phyloP scores from a whole-genome alignment of 1,140 invertebrate genomes.

The Hyphantria cunea region DNA sequence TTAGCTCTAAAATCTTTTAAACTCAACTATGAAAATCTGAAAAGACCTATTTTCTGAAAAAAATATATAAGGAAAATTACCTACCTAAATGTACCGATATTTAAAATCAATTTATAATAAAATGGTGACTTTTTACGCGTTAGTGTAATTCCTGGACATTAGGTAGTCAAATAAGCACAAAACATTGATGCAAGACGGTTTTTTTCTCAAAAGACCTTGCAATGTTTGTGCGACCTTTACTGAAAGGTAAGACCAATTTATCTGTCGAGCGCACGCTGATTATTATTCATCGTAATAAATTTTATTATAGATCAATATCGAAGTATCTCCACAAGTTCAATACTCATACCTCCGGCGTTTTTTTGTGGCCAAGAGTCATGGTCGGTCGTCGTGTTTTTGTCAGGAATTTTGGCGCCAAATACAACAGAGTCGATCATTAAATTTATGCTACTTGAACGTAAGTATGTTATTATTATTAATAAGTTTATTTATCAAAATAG shows the following conservation, averaged over 20 bases:
- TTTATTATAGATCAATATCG: slow-evolving; percentile 14
- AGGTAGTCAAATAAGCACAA: slow-evolving; percentile 10
- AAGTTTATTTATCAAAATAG: no score
- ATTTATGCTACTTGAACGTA: slow-evolving; percentile 12
- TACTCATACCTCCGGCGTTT: slow-evolving; percentile 37
- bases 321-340: slow-evolving; percentile 22
- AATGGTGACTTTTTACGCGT: slow-evolving; percentile 1
- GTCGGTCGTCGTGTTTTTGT: slow-evolving; percentile 70
- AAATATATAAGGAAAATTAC: no score
- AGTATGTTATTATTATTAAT: no score
- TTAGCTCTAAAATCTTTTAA: no score
- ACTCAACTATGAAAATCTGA: no score
- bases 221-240: slow-evolving; percentile 21
- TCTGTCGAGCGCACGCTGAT: slow-evolving; percentile 22
- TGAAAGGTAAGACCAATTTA: slow-evolving; percentile 36
- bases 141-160: not conserved
- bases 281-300: slow-evolving; percentile 14
- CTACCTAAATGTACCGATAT: no score
- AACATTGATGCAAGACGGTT: slow-evolving; percentile 12
- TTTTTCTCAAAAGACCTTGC: slow-evolving; percentile 27
- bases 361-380: slow-evolving; percentile 57
- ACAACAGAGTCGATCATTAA: slow-evolving; percentile 55
- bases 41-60: no score
- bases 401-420: slow-evolving; percentile 76
- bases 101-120: not conserved